Percentiles rank a stretch among this genome's conserved stretches.
phyloP scores from a whole-genome alignment of 2,113 vertebrate species.

The Calypte anna region DNA sequence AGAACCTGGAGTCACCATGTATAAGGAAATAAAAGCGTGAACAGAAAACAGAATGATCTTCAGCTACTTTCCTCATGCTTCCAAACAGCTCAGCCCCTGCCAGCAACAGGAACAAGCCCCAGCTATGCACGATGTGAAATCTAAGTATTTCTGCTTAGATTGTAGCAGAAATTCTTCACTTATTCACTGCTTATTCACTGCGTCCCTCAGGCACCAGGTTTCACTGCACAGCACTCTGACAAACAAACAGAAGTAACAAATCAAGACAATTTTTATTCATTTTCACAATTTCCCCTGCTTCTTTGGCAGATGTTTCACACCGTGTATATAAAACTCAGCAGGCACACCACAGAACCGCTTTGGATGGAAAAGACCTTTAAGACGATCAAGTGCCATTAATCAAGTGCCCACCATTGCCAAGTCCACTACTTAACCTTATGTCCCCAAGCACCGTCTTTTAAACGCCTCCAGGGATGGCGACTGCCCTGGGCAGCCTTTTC shows the following conservation, averaged over 20 bases:
- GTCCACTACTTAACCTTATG: too few species aligned
- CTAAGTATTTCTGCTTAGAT: not conserved
- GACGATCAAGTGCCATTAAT: too few species aligned
- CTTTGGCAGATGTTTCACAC: not conserved
- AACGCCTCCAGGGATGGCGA: too few species aligned
- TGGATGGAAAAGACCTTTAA: too few species aligned
- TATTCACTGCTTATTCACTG: not conserved
- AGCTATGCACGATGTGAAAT: fast-evolving
- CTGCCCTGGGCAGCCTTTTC: too few species aligned
- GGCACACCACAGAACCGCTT: too few species aligned
- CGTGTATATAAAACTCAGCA: fast-evolving
- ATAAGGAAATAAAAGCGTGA: fast-evolving
- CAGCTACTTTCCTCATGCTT: not conserved
- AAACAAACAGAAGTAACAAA: not conserved
- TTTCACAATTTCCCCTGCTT: not conserved
- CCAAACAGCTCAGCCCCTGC: fast-evolving
- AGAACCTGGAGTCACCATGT: fast-evolving
- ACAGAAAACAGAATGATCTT: not conserved
- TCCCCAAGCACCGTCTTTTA: too few species aligned
- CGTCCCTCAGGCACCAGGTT: not conserved
- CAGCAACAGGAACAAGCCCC: not conserved
- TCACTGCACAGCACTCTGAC: not conserved
- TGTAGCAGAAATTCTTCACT: too few species aligned
- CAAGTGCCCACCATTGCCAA: too few species aligned
- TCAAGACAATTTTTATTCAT: fast-evolving